Evolutionary conservation across 1,140 invertebrate species (phyloP), one percentile per base, ranked within the genome.

Genomic region (Lamellibrachia luymesi): DNA sequence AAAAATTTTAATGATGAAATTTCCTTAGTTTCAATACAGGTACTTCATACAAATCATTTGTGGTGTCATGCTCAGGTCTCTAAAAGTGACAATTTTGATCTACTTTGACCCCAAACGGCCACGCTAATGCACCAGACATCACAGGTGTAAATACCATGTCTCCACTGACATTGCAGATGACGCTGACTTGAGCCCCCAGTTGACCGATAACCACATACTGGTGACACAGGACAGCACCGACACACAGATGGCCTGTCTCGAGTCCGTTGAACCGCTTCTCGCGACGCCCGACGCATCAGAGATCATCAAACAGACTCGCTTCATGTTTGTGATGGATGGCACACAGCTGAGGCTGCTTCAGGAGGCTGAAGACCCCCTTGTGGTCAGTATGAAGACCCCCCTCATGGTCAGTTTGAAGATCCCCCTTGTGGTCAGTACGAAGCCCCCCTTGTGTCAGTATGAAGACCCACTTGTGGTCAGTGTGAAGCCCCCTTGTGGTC

Each of bases 251-350:
- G 38, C 93, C 4, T 89, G 90, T 50, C 10, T 91, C 2, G 93
- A 93, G 90, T 91, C 91, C 27, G 93, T 91, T 25, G 93, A 93
- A 10, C 93, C 93, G 2, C 90, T 93, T 8, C 51, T 93, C 89
- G 25, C 90, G 2, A 90, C 93, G 27, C 93, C 93, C 17, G 93
- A 93, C 50, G 6, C 91, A 13, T 4, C 80, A 90, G 90, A 93
- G 51, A 38, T 93, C 90, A 90, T 93, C 25, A 50, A 64, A 56
- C 80, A 90, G 93, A 93, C 93, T 5, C 90, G 91, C 49, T 90
- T 51, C 51, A 50, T 49, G 49, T 93, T 93, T 90, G 90, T 51
- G 17, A 93, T 93, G 93, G 93, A 91, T 4, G 93, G 93, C 50
- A 51, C 52, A 13, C 50, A 50, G 50, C 50, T 93, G 38, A 90